Evolutionary conservation across 1,140 invertebrate species (phyloP), one percentile per base, ranked within the genome.

Genomic region (Drosophila ercepeae): DNA sequence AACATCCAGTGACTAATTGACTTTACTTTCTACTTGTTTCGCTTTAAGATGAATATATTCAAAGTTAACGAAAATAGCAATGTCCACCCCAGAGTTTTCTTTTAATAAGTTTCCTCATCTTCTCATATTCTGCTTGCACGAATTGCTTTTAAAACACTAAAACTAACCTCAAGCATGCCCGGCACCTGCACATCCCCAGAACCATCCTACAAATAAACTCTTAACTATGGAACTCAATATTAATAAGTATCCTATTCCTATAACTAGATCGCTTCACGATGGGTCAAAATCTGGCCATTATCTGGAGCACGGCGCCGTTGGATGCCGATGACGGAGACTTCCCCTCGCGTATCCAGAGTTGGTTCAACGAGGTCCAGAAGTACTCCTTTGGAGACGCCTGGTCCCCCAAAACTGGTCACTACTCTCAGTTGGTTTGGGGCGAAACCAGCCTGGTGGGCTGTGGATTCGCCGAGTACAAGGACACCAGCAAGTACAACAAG

Each of bases 371-470:
- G 92, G 95, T 96, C 36, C 92, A 94, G 67, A 93, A 94, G 60
- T 96, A 94, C 91, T 94, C 93, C 44, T 95, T 94, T 84, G 92
- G 93, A 13, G 93, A 93, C 49, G 93, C 93, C 57, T 95, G 94
- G 88, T 94, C 93, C 49, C 92, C 93, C 61, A 93, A 93, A 63
- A 96, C 95, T 4, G 96, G 95, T 41, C 96, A 97, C 92, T 97
- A 96, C 89, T 96, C 96, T 39, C 96, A 97, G 94, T 92, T 97
- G 75, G 94, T 96, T 27, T 97, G 96, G 96, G 94, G 94, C 52
- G 94, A 95, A 77, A 96, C 95, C 4, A 94, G 94, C 77, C 92
- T 95, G 42, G 93, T 97, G 23, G 96, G 96, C 23, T 97, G 96
- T 89, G 96, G 96, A 14, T 97, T 94, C 86, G 93, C 95, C 0